phyloP scores from a whole-genome alignment of 2,797 vertebrate species.

The Antrozous pallidus region DNA sequence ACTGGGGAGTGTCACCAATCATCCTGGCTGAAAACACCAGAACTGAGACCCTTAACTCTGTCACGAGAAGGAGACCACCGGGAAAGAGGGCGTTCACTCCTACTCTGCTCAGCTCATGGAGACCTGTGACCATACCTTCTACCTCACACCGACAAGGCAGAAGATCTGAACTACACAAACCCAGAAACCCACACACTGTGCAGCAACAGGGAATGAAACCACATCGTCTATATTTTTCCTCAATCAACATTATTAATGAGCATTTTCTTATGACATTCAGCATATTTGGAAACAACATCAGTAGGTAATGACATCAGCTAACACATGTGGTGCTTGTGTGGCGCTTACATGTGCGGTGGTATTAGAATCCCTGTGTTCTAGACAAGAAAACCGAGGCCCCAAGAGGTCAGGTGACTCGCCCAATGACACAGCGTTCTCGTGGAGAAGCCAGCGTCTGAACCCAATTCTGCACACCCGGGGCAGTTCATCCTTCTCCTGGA shows the following conservation, averaged over 20 bases:
- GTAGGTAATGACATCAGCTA: neutral
- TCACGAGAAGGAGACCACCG: neutral
- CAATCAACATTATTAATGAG: neutral
- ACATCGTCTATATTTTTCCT: neutral
- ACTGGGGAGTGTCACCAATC: neutral
- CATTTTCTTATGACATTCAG: neutral
- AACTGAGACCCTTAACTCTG: neutral
- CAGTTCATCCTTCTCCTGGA: neutral
- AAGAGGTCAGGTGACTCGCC: neutral
- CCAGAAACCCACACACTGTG: neutral
- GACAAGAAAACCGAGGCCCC: neutral
- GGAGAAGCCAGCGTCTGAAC: neutral
- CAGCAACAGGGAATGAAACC: neutral
- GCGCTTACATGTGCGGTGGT: no score
- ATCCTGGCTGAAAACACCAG: neutral
- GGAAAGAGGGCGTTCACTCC: neutral
- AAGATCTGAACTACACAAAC: neutral
- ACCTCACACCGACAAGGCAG: neutral
- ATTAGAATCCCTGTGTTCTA: neutral
- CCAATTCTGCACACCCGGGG: neutral
- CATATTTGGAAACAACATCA: neutral
- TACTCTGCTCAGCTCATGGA: neutral
- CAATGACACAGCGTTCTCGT: neutral
- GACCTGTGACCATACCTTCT: neutral
- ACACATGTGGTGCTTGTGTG: rapidly evolving